These are phyloP conservation scores for Philypnodon macrostomus DNA, from an alignment of 2,797 vertebrate species.

Conservation along the genomic window DNA sequence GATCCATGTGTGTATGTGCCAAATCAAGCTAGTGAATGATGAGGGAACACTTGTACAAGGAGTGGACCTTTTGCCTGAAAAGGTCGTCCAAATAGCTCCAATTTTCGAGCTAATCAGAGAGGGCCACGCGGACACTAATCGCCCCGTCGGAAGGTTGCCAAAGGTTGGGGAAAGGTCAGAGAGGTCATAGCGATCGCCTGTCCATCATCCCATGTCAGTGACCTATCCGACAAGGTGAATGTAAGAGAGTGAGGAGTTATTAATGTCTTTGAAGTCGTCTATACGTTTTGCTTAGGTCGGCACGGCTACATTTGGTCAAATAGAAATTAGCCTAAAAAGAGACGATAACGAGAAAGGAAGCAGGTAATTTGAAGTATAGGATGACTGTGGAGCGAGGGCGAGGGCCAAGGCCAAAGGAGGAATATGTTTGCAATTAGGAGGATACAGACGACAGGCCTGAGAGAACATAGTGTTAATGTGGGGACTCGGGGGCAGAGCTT, in stretches of 20 bases:
- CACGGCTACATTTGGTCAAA: constrained; percentile 28
- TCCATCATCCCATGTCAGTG: constrained; percentile 59
- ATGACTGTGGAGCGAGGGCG: constrained; percentile 10
- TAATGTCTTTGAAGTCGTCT: constrained; percentile 32
- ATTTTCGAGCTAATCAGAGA: constrained; percentile 67
- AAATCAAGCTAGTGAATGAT: constrained; percentile 44
- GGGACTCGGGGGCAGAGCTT: background rate
- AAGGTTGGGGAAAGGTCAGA: constrained; percentile 70
- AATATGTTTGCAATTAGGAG: constrained; percentile 31
- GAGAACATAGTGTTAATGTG: constrained; percentile 4
- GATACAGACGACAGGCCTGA: constrained; percentile 15
- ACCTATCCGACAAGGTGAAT: constrained; percentile 60
- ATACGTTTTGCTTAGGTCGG: constrained; percentile 23
- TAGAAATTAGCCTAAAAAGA: constrained; percentile 48
- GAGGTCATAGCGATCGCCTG: constrained; percentile 63
- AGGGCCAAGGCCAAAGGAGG: constrained; percentile 8
- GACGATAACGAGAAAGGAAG: constrained; percentile 33
- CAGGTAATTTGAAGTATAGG: constrained; percentile 27
- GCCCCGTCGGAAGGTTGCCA: constrained; percentile 61
- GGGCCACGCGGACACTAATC: constrained; percentile 59
- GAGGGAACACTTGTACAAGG: constrained; percentile 34
- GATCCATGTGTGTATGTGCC: constrained; percentile 8
- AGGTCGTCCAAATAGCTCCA: constrained; percentile 66
- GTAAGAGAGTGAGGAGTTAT: constrained; percentile 27
- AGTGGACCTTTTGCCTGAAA: constrained; percentile 69